Evolutionary conservation across 2,797 vertebrate genomes (phyloP).

Genomic region (Rhyacichthys aspro): DNA sequence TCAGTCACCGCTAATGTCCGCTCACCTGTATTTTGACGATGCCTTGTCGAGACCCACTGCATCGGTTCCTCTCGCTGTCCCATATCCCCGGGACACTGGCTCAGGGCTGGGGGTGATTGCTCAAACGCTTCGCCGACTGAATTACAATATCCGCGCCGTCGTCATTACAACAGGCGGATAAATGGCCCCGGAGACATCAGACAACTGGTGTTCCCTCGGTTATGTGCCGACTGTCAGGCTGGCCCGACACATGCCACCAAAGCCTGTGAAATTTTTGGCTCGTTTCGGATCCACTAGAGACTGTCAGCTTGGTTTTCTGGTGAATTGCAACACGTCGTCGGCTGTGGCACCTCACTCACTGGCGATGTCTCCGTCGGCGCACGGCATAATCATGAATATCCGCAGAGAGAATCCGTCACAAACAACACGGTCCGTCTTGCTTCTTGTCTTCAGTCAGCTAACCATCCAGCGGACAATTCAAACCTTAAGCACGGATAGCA

Average conservation of each 20-base stretch:
- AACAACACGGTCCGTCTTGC: conserved; percentile 20
- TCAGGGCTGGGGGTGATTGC: conserved; percentile 21
- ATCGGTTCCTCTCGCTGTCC: conserved; percentile 75
- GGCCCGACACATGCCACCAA: conserved; percentile 30
- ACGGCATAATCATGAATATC: conserved; percentile 26
- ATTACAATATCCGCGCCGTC: conserved; percentile 40
- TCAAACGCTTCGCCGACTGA: conserved; percentile 37
- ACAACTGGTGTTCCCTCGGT: conserved; percentile 28
- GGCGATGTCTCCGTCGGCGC: conserved; percentile 27
- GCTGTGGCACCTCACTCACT: conserved; percentile 41
- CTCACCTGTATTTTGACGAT: conserved; percentile 81
- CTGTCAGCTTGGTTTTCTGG: conserved; percentile 23
- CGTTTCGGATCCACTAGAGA: conserved; percentile 15
- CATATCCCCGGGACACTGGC: conserved; percentile 74
- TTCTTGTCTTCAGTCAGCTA: conserved; percentile 28
- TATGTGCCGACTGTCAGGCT: conserved; percentile 28
- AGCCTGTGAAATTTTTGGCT: conserved; percentile 24
- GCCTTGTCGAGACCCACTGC: conserved; percentile 75
- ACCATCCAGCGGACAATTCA: conserved; percentile 61
- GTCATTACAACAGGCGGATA: conserved; percentile 57
- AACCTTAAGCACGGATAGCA: conserved; percentile 31
- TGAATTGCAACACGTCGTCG: conserved; percentile 68
- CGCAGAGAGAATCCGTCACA: conserved; percentile 4
- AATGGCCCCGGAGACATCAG: conserved; percentile 44
- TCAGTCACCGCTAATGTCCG: conserved; percentile 17